A percentile compares a stretch with the other conserved stretches of the same genome.
Evolutionary conservation across 2,113 vertebrate genomes (phyloP).

Genomic region (Forbesichthys agassizii): DNA sequence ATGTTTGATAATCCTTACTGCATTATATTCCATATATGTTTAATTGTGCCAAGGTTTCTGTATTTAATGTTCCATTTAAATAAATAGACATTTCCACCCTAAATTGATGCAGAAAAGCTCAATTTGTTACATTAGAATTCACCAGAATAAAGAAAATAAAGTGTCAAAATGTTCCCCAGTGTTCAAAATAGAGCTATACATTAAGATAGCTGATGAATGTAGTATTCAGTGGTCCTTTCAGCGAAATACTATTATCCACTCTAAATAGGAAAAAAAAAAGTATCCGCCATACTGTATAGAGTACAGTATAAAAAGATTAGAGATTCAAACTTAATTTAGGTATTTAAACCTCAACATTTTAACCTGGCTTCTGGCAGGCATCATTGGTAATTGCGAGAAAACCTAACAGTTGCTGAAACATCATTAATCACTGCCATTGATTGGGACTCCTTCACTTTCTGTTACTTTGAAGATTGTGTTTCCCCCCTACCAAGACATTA

Average conservation of each 20-base stretch:
- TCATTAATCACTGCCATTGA: neutral
- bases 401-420: neutral
- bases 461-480: neutral
- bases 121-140: no score
- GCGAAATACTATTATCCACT: neutral
- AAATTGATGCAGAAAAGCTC: no score
- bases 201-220: slow-evolving; percentile 17
- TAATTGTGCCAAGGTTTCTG: no score
- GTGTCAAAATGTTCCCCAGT: no score
- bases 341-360: slow-evolving; percentile 1
- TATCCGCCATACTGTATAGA: no score
- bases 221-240: neutral
- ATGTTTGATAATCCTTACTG: no score
- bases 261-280: neutral
- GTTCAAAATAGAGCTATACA: no score
- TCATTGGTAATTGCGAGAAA: slow-evolving; percentile 3
- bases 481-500: slow-evolving; percentile 4
- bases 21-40: no score
- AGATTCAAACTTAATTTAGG: neutral
- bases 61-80: no score
- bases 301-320: no score
- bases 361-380: neutral
- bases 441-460: slow-evolving; percentile 3
- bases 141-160: no score
- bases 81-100: no score